phyloP scores from a whole-genome alignment of 1,140 invertebrate species.

The Ptiloglossa arizonensis region DNA sequence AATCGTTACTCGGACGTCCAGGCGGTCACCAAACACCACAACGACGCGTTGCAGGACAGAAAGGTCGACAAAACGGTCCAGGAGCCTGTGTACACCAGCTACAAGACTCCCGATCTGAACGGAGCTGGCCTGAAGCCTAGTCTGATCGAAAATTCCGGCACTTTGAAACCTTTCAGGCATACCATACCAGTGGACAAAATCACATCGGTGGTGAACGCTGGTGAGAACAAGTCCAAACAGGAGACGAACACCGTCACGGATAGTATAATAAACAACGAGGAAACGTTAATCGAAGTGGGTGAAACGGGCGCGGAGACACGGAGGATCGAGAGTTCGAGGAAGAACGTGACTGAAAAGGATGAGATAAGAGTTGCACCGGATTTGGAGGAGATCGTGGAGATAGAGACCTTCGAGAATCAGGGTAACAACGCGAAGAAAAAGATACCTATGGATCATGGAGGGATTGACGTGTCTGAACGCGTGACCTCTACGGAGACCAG shows the following conservation, averaged over 20 bases:
- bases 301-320: not conserved
- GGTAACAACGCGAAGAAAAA: conserved; percentile 43
- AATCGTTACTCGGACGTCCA: conserved; percentile 70
- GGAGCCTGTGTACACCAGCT: conserved; percentile 85
- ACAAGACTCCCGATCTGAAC: conserved; percentile 84
- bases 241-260: conserved; percentile 3
- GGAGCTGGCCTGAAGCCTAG: conserved; percentile 71
- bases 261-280: not conserved
- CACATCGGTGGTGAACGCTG: conserved; percentile 66
- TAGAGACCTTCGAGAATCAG: conserved; percentile 65
- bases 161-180: conserved; percentile 81
- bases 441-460: conserved; percentile 52
- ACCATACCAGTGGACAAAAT: conserved; percentile 88
- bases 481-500: conserved; percentile 11
- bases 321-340: not conserved
- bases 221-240: not conserved
- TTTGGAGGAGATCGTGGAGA: conserved; percentile 62
- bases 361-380: conserved; percentile 36
- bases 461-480: conserved; percentile 56
- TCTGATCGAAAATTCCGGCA: conserved; percentile 74
- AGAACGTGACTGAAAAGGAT: not conserved
- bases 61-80: conserved; percentile 46
- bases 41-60: conserved; percentile 45
- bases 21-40: conserved; percentile 43
- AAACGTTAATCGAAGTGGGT: not conserved